Base-by-base conservation (phyloP, 2,888 invertebrate species). In the Timandra comae region DNA sequence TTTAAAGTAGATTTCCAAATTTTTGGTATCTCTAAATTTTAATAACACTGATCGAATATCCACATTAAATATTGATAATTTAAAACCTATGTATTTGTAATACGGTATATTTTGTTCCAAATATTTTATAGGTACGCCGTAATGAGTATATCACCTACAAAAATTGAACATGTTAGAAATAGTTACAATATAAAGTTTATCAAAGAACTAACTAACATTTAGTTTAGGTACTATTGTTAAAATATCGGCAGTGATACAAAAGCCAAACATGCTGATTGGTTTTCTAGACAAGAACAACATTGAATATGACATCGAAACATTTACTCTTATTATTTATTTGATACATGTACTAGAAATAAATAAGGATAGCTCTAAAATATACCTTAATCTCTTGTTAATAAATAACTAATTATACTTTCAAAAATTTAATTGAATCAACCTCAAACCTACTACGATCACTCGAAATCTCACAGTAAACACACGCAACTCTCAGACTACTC, bases 81-180 rank as follows among this genome's bases (percentile, higher is more conserved):
- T 77, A 70, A 63, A 67, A 71, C 67, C 76, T 79, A 78, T 67
- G 29, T 39, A 65, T 62, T 72, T 76, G 78, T 65, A 38, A 74
- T 70, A 75, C 63, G 72, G 72, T 80, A 82, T 67, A 75, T 70
- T 68, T 76, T 71, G 66, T 69, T 76, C 71, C 71, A 78, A 82
- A 82, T 72, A 73, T 78, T 74, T 68, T 30, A 27, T 38, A 77
- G 74, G 76, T 80, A 81, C 77, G 74, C 70, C 69, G 69, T 81
- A 82, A 73, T 42, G 28, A 35, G 41, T 38, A 81, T 75, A 79
- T 80, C 72, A 74, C 66, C 82, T 82, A 84, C 81, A 82, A 84
- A 24, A 84, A 81, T 84, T 82, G 82, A 82, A 82, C 82, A 78
- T 81, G 78, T 82, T 79, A 80, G 80, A 84, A 79, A 82, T 78